Evolutionary conservation across 1,140 invertebrate genomes (phyloP), one percentile per base, ranked within the genome.

Genomic region (Microplitis demolitor): DNA sequence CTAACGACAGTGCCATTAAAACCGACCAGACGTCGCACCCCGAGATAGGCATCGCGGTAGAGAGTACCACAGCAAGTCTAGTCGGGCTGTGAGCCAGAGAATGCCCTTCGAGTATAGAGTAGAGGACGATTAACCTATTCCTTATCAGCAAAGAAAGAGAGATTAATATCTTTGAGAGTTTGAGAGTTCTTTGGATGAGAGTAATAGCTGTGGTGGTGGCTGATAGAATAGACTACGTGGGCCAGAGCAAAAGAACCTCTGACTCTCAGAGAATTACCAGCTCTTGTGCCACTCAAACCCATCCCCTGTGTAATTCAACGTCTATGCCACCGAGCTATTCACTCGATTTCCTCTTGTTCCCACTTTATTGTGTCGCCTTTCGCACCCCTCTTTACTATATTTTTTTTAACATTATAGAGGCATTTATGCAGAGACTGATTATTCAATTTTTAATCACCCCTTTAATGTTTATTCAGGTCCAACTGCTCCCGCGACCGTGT

Each of bases 261-360:
- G 39, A 53, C 13, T 24, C 31, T 39, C 14, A 31, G 70, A 56
- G 34, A 51, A 72, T 72, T 72, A 72, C 56, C 71, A 72, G 64
- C 64, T 72, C 54, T 61, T 72, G 35, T 39, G 31, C 54, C 37
- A 72, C 64, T 72, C 71, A 63, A 70, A 75, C 54, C 72, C 73
- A 80, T 69, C 53, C 70, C 51, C 69, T 73, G 76, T 80, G 76
- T 80, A 80, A 82, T 82, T 73, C 76, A 68, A 50, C 24, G 24
- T 24, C 24, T 24, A 0, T 24, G 24, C 24, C 24, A 24, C 24
- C 24, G 24, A 24, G 24, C 24, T 24, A 24, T 24, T 24, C 24
- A 24, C 24, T 24, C 24, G 24, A 24, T 24, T 24, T 24, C 24
- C 24, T 24, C 24, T 24, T 24, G 24, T 24, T 24, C 24, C 24